Evolutionary conservation across 2,113 vertebrate genomes (phyloP).

Genomic region (Microcebus jonahi): DNA sequence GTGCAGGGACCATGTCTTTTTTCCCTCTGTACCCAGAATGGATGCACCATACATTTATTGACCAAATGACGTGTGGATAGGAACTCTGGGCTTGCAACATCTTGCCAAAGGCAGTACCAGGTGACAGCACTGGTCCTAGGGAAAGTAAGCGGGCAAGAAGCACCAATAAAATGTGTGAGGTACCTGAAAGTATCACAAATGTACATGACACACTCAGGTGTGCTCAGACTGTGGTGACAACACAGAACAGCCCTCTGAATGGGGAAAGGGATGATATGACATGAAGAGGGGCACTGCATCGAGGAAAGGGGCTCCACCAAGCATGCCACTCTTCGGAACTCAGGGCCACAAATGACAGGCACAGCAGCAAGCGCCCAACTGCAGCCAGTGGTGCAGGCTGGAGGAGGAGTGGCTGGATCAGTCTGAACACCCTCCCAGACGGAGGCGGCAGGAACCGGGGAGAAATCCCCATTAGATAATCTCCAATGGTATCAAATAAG

Average conservation of each 20-base stretch:
- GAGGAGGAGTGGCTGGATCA: background rate
- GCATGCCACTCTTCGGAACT: background rate
- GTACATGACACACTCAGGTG: too few relatives aligned
- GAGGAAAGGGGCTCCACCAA: background rate
- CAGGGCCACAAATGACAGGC: accelerated
- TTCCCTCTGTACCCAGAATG: background rate
- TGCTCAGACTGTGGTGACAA: background rate
- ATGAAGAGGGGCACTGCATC: background rate
- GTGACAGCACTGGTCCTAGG: background rate
- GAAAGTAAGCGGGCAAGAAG: background rate
- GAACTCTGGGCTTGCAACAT: background rate
- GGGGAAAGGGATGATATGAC: background rate
- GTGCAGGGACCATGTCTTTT: background rate
- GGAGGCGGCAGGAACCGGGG: background rate
- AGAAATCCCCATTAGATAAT: background rate
- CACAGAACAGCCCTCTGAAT: background rate
- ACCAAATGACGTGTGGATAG: background rate
- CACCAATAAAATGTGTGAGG: background rate
- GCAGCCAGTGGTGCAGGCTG: background rate
- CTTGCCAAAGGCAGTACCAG: background rate
- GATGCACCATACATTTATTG: background rate
- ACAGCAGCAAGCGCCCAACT: accelerated
- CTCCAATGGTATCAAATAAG: background rate
- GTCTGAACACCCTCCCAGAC: background rate
- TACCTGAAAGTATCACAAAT: background rate